Evolutionary conservation across 2,113 vertebrate species (phyloP).

Genomic region (Nematolebias whitei): DNA sequence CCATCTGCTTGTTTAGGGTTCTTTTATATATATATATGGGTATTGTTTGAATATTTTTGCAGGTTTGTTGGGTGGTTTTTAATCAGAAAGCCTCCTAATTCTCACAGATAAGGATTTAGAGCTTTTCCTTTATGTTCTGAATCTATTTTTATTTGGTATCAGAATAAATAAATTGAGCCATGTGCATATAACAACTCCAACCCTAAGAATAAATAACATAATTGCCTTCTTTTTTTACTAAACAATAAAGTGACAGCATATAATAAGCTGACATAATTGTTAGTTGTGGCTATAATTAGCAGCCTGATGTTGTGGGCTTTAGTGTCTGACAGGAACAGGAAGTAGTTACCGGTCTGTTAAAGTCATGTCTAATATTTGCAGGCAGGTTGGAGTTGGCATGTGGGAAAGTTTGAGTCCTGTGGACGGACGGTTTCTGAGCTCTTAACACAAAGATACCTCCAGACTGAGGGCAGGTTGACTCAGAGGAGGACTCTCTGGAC

Average conservation of each 20-base stretch:
- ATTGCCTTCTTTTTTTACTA: not conserved
- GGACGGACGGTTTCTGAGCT: too few species aligned
- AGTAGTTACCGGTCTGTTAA: too few species aligned
- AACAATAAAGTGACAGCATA: slow-evolving; percentile 3
- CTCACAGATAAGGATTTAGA: not conserved
- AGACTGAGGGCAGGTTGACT: too few species aligned
- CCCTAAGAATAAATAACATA: not conserved
- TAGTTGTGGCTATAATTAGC: slow-evolving; percentile 34
- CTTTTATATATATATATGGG: too few species aligned
- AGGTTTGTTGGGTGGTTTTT: not conserved
- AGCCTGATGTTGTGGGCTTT: slow-evolving; percentile 27
- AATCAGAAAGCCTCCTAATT: not conserved
- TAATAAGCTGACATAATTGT: slow-evolving; percentile 24
- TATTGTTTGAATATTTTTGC: not conserved
- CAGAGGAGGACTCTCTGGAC: too few species aligned
- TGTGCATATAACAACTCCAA: not conserved
- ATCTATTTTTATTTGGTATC: not conserved
- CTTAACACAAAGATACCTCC: too few species aligned
- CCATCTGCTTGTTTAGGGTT: not conserved
- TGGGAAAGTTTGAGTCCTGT: too few species aligned
- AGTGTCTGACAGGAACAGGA: slow-evolving; percentile 1
- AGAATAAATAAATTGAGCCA: not conserved
- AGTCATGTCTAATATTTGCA: too few species aligned
- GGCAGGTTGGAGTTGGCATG: too few species aligned
- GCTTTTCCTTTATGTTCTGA: not conserved